A percentile compares a stretch with the other conserved stretches of the same genome.
These are phyloP conservation scores for Prochilodus magdalenae DNA, from an alignment of 2,113 vertebrate genomes.

Conservation along the genomic window DNA sequence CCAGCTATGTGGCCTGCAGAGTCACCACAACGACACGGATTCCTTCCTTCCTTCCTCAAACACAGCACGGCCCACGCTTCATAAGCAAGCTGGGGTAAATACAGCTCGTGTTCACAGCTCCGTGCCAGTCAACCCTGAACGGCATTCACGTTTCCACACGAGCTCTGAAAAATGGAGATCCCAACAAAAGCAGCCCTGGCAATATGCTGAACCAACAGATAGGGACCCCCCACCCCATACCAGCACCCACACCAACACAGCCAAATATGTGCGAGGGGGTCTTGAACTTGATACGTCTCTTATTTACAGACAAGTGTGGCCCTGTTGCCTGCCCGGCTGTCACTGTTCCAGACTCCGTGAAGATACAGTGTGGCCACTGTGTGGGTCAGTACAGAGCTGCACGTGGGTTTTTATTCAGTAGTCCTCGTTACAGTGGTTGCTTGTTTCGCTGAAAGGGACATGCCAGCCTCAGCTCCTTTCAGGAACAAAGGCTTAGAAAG, in stretches of 20 bases:
- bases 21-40: slow-evolving; percentile 10
- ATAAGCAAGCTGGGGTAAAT: neutral
- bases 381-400: slow-evolving; percentile 22
- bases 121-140: neutral
- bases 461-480: slow-evolving; percentile 16
- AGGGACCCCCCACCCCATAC: slow-evolving; percentile 25
- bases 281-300: slow-evolving; percentile 26
- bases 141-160: neutral
- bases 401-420: slow-evolving; percentile 28
- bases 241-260: slow-evolving; percentile 24
- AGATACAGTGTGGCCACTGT: slow-evolving; percentile 40
- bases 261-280: slow-evolving; percentile 26
- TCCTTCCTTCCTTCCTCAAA: neutral
- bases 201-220: neutral
- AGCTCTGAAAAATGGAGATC: neutral
- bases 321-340: slow-evolving; percentile 27
- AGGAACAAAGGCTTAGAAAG: neutral
- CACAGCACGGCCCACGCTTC: neutral
- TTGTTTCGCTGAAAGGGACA: slow-evolving; percentile 28
- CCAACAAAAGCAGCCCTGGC: neutral
- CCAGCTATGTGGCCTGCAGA: slow-evolving; percentile 1
- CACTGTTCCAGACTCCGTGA: neutral
- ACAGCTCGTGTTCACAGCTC: neutral
- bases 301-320: slow-evolving; percentile 41
- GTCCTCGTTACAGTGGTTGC: slow-evolving; percentile 36